Conservation (phyloP, 2,797 vertebrate species). For the Sebastes hopkinsi region DNA sequence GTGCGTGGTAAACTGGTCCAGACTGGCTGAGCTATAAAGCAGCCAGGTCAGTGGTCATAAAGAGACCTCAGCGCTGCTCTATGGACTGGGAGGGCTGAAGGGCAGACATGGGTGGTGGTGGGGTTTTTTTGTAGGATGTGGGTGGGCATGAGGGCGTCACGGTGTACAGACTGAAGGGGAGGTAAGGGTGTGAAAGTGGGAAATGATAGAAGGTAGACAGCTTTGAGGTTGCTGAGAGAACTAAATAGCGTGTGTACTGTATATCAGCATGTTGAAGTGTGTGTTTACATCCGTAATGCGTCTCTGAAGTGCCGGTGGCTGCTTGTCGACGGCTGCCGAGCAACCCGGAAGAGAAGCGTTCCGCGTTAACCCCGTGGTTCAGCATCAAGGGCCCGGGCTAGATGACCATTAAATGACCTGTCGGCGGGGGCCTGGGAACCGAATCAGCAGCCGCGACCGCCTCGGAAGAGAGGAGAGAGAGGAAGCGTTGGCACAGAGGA, state of each 20-base stretch:
- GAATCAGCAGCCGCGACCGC: background rate
- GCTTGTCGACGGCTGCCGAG: conserved; percentile 17
- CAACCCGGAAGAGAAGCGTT: conserved; percentile 62
- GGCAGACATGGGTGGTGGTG: too few species aligned
- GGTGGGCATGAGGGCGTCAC: conserved; percentile 48
- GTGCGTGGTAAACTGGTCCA: conserved; percentile 61
- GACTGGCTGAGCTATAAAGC: conserved; percentile 58
- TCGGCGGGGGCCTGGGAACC: conserved; percentile 75
- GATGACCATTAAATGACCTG: conserved; percentile 76
- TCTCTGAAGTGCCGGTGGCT: background rate
- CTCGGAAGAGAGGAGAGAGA: conserved; percentile 19
- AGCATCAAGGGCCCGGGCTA: conserved; percentile 61
- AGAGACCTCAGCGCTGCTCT: conserved; percentile 21
- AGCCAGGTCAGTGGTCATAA: conserved; percentile 63
- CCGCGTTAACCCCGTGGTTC: conserved; percentile 65
- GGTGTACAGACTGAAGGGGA: conserved; percentile 4
- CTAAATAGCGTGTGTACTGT: background rate
- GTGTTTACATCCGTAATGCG: background rate
- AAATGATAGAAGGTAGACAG: conserved; percentile 14
- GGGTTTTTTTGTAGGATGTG: conserved; percentile 37
- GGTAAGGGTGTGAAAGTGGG: conserved; percentile 11
- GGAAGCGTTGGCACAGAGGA: conserved; percentile 13
- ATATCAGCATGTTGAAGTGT: background rate
- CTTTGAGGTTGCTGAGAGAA: background rate
- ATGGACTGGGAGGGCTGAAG: background rate